These are phyloP conservation scores for Hydrophis major DNA, from an alignment of 2,797 vertebrate species.

Conservation along the genomic window DNA sequence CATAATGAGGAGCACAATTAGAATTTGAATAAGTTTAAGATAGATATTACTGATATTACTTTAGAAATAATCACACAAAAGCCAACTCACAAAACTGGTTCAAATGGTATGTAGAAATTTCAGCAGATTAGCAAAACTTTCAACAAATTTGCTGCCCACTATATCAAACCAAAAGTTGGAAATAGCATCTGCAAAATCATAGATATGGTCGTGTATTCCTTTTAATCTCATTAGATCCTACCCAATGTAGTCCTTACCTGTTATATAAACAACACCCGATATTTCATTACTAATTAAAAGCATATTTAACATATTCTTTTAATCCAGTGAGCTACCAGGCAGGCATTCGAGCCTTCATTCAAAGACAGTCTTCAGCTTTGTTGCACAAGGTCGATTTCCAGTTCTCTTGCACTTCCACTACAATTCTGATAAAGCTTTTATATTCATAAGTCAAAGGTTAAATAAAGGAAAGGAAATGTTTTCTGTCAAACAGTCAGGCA, in stretches of 20 bases:
- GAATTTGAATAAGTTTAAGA: conserved; percentile 11
- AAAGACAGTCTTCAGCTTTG: conserved; percentile 58
- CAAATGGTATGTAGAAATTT: neutral
- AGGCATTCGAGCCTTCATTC: conserved; percentile 51
- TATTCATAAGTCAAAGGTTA: conserved; percentile 85
- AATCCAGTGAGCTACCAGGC: conserved; percentile 53
- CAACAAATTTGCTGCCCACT: conserved; percentile 28
- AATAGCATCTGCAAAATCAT: neutral
- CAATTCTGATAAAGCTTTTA: conserved; percentile 83
- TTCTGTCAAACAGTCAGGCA: conserved; percentile 79
- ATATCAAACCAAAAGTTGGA: conserved; percentile 13
- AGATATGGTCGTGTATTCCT: neutral
- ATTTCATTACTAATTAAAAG: conserved; percentile 63
- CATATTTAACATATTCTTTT: conserved; percentile 54
- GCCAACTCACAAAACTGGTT: neutral
- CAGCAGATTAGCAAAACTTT: neutral
- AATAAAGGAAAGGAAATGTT: conserved; percentile 86
- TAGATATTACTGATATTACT: neutral
- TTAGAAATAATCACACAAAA: conserved; percentile 3
- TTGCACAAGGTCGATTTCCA: conserved; percentile 72
- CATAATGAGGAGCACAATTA: conserved; percentile 17
- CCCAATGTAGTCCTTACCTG: conserved; percentile 19
- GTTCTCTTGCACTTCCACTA: conserved; percentile 74
- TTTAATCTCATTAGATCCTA: conserved; percentile 35
- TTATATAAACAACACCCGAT: conserved; percentile 45